Evolutionary conservation across 2,113 vertebrate genomes (phyloP).

Genomic region (Glareola pratincola): DNA sequence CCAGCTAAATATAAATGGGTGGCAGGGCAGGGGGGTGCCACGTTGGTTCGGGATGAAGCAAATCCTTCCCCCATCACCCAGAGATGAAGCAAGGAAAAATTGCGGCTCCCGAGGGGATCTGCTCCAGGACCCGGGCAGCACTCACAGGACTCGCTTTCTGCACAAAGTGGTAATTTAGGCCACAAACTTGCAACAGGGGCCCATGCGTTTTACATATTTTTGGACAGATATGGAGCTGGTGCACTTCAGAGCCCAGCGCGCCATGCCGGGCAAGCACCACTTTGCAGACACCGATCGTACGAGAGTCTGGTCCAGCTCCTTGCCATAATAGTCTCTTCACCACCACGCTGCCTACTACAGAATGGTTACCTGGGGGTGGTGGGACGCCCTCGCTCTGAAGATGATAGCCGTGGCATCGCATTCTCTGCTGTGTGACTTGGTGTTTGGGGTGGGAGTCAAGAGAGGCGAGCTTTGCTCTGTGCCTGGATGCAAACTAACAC

Average conservation of each 20-base stretch:
- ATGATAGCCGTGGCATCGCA: accelerated
- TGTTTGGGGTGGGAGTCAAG: neutral
- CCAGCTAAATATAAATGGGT: neutral
- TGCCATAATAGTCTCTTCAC: accelerated
- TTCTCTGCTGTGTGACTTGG: accelerated
- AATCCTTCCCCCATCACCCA: neutral
- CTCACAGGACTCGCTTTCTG: neutral
- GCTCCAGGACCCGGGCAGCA: accelerated
- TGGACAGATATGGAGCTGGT: neutral
- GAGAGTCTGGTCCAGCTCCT: neutral
- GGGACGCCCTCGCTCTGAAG: neutral
- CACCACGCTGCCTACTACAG: neutral
- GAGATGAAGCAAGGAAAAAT: neutral
- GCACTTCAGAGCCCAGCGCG: accelerated
- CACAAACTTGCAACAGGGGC: neutral
- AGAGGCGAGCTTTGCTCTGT: accelerated
- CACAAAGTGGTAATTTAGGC: neutral
- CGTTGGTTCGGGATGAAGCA: neutral
- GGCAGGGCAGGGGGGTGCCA: neutral
- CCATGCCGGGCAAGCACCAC: neutral
- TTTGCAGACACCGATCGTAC: accelerated
- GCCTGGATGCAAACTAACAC: neutral
- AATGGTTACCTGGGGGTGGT: accelerated
- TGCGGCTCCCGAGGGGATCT: neutral
- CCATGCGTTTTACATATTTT: neutral